phyloP scores from a whole-genome alignment of 2,797 vertebrate species.

The Gastrophryne carolinensis region DNA sequence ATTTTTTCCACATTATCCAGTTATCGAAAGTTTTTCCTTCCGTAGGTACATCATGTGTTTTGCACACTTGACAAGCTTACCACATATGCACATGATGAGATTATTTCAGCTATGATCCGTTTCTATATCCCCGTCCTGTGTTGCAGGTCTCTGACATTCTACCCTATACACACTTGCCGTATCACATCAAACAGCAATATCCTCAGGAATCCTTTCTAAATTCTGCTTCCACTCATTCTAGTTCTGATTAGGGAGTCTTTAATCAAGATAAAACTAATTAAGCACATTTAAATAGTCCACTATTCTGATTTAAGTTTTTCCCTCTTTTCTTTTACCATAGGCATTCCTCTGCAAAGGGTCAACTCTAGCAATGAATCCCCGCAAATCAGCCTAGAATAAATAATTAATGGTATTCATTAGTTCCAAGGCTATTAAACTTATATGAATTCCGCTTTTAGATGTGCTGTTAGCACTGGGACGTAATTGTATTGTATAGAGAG shows the following conservation, averaged over 20 bases:
- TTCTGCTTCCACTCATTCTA: neutral
- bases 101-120: too few relatives aligned
- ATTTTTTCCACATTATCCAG: too few relatives aligned
- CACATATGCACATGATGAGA: too few relatives aligned
- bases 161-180: too few relatives aligned
- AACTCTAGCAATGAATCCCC: neutral
- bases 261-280: neutral
- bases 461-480: neutral
- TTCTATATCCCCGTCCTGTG: too few relatives aligned
- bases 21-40: too few relatives aligned
- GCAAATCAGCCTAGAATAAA: slow-evolving; percentile 9
- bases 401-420: slow-evolving; percentile 4
- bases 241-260: neutral
- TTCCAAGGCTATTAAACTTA: slow-evolving; percentile 6
- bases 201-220: neutral
- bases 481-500: neutral
- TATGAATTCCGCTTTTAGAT: neutral
- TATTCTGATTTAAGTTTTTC: neutral
- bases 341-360: neutral
- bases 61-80: too few relatives aligned
- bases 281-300: neutral
- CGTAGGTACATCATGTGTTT: too few relatives aligned
- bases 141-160: too few relatives aligned
- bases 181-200: too few relatives aligned
- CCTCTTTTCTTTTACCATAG: neutral